Percentiles rank a stretch among this genome's conserved stretches.
phyloP scores from a whole-genome alignment of 2,113 vertebrate genomes.

The Rhombomys opimus region DNA sequence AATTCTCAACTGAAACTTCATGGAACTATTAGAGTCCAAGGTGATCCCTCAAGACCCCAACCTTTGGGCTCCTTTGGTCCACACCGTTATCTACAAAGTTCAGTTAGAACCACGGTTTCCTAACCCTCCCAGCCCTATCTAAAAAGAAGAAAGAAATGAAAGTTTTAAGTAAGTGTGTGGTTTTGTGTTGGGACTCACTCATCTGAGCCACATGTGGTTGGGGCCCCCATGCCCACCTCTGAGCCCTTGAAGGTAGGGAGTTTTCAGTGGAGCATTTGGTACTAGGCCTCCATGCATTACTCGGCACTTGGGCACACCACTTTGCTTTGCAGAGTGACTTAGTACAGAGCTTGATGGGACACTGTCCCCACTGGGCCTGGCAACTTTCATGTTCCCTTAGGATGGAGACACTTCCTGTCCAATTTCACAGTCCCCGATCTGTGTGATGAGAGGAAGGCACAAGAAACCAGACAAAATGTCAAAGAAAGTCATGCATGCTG shows the following conservation, averaged over 20 bases:
- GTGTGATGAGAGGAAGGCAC: not conserved
- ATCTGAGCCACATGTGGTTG: not conserved
- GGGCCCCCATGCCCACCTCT: not conserved
- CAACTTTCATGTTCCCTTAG: not conserved
- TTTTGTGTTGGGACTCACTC: not conserved
- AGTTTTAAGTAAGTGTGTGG: not conserved
- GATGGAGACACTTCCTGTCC: not conserved
- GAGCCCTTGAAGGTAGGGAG: not conserved
- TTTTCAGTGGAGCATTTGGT: not conserved
- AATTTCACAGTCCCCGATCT: not conserved
- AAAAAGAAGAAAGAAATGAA: not conserved
- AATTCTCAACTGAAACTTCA: not conserved
- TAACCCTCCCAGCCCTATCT: not conserved
- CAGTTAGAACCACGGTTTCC: not conserved
- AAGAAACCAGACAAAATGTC: not conserved
- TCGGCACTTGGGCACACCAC: too few species aligned
- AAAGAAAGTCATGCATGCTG: not conserved
- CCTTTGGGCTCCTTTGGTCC: not conserved
- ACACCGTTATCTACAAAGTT: not conserved
- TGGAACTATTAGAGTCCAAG: not conserved
- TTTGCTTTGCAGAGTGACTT: not conserved
- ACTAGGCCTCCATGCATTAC: not conserved
- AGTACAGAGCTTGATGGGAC: not conserved
- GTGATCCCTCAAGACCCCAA: not conserved
- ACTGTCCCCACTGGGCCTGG: not conserved